phyloP scores from a whole-genome alignment of 2,797 vertebrate genomes.

The Neopelma chrysocephalum region DNA sequence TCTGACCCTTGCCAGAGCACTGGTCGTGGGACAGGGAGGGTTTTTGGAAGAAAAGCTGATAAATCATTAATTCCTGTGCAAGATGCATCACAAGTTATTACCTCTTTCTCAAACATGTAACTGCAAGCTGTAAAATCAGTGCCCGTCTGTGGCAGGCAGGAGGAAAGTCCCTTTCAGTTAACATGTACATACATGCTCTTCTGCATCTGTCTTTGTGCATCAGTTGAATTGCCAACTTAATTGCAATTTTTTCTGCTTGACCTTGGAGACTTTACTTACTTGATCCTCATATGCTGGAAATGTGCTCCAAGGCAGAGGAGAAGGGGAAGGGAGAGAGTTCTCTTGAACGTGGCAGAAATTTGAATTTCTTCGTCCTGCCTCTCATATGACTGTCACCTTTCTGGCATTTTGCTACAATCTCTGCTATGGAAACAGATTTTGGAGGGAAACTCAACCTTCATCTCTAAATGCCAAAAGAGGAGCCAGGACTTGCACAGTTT shows the following conservation, averaged over 20 bases:
- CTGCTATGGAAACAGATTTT: not conserved
- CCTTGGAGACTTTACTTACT: not conserved
- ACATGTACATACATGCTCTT: accelerated
- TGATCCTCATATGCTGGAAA: not conserved
- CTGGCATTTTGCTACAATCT: not conserved
- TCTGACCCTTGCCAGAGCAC: not conserved
- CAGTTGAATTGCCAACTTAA: not conserved
- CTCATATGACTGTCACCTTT: not conserved
- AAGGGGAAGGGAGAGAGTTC: not conserved
- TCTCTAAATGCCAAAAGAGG: not conserved
- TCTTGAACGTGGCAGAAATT: not conserved
- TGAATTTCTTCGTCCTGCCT: not conserved
- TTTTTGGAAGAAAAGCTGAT: not conserved
- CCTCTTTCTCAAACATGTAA: not conserved
- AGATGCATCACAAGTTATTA: not conserved
- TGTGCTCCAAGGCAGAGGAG: not conserved
- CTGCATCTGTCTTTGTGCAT: not conserved
- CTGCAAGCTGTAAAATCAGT: not conserved
- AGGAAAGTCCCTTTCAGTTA: not conserved
- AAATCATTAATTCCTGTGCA: not conserved
- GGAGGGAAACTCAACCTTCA: not conserved
- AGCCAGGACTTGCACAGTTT: not conserved
- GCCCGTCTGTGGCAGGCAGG: not conserved
- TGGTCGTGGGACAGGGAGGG: not conserved
- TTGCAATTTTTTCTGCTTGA: not conserved